These are phyloP conservation scores for Numida meleagris DNA, from an alignment of 2,113 vertebrate genomes.

Conservation along the genomic window DNA sequence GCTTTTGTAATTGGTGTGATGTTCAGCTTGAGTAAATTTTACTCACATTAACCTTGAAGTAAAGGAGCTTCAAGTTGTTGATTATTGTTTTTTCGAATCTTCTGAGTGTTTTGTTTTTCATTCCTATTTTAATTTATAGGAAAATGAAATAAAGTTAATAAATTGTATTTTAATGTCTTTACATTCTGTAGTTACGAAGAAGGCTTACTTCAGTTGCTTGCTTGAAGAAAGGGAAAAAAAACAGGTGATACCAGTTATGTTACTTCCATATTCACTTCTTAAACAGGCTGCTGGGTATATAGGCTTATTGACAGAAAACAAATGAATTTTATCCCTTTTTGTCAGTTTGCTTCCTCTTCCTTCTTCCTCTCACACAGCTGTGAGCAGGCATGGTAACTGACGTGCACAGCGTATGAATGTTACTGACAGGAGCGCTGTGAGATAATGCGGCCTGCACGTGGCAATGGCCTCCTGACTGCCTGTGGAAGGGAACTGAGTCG, in stretches of 20 bases:
- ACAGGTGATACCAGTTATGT: background rate
- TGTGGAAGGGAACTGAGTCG: background rate
- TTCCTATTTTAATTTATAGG: background rate
- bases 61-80: constrained; percentile 20
- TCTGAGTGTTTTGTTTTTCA: background rate
- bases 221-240: background rate
- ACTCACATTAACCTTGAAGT: constrained; percentile 56
- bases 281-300: background rate
- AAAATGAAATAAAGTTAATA: constrained; percentile 10
- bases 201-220: background rate
- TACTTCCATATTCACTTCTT: background rate
- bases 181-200: background rate
- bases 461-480: background rate
- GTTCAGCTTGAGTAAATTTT: constrained; percentile 47
- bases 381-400: background rate
- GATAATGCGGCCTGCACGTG: fast-evolving
- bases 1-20: constrained; percentile 20
- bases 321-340: constrained; percentile 3
- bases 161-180: background rate
- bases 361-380: background rate
- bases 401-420: background rate
- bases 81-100: constrained; percentile 11
- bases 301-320: constrained; percentile 31
- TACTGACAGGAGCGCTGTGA: background rate
- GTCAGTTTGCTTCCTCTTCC: background rate